Evolutionary conservation across 2,113 vertebrate genomes (phyloP), one percentile per base, ranked within the genome.

Genomic region (Brachypodius melanocephalos): DNA sequence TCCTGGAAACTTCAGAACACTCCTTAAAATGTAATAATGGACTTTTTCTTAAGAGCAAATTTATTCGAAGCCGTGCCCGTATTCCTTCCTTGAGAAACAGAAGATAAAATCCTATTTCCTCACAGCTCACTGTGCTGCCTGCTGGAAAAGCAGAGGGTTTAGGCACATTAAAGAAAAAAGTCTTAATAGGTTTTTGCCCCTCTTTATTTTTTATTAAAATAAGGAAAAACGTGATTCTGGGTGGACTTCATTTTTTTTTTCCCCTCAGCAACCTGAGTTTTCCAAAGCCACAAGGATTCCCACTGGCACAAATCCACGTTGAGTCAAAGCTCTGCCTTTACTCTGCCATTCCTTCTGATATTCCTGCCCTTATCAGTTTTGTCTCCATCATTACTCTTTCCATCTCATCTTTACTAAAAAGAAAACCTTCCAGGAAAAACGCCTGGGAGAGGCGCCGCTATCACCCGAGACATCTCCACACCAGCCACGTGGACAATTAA

Each of bases 101-200:
- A 38, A 90, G 46, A 74, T 72, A 55, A 89, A 94, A 71, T 59
- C 61, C 62, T 8, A 52, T 63, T 81, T 81, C 73, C 77, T 66
- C 38, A 36, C 34, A 36, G 49, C n/a, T 73, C 19, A 26, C 42
- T 20, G 9, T 6, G 52, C 58, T 80, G 71, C 59, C 36, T 77
- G 73, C 62, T 72, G 68, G 45, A 91, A 75, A 88, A 82, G 54
- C 22, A 76, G 31, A 43, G 45, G 32, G 6, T 49, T 87, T 31
- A 81, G 76, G 69, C 21, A 46, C 9, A 12, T 46, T 17, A 36
- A 38, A 76, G 71, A 20, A 55, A 68, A 63, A 63, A 67, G 2
- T 3, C 34, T 40, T 31, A 31, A 12, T 2, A 71, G 57, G 21
- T 38, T 88, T 78, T 63, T 78, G 8, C 19, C 14, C 17, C 10